Evolutionary conservation across 92 coral and sea anemone species (phyloP).

Genomic region (Ricordea florida): DNA sequence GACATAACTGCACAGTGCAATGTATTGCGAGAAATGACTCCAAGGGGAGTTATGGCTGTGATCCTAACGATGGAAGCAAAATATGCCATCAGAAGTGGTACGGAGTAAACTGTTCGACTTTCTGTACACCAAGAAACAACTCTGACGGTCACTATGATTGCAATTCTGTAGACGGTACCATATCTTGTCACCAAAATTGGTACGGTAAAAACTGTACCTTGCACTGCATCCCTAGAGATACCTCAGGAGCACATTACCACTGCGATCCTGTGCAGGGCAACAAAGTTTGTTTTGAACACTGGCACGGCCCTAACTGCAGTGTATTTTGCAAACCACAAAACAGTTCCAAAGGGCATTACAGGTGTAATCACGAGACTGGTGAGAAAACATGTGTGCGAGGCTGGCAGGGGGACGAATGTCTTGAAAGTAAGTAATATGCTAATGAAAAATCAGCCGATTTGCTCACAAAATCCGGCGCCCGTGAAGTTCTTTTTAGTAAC

Average conservation of each 20-base stretch:
- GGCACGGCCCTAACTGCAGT: slow-evolving; percentile 71
- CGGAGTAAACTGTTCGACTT: slow-evolving; percentile 67
- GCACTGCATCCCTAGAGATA: slow-evolving; percentile 47
- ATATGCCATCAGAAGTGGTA: slow-evolving; percentile 81
- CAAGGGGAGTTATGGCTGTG: slow-evolving; percentile 70
- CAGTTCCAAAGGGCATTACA: slow-evolving; percentile 65
- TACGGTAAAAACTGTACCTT: slow-evolving; percentile 72
- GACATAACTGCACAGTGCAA: slow-evolving; percentile 51
- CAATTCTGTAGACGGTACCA: slow-evolving; percentile 68
- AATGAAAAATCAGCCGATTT: neutral
- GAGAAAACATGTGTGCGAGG: slow-evolving; percentile 46
- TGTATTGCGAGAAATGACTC: slow-evolving; percentile 68
- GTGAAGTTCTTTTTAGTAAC: neutral
- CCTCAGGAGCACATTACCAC: slow-evolving; percentile 56
- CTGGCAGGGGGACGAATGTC: slow-evolving; percentile 29
- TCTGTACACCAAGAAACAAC: slow-evolving; percentile 79
- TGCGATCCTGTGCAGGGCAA: slow-evolving; percentile 61
- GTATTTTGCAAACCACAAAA: slow-evolving; percentile 71
- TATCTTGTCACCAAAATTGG: slow-evolving; percentile 73
- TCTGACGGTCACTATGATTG: slow-evolving; percentile 82
- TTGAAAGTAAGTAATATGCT: slow-evolving; percentile 8
- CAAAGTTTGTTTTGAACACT: slow-evolving; percentile 57
- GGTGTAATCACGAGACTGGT: slow-evolving; percentile 55
- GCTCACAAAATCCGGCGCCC: neutral
- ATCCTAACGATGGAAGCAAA: slow-evolving; percentile 66